These are phyloP conservation scores for Cossypha niveicapilla DNA, from an alignment of 2,797 vertebrate species.

Conservation along the genomic window DNA sequence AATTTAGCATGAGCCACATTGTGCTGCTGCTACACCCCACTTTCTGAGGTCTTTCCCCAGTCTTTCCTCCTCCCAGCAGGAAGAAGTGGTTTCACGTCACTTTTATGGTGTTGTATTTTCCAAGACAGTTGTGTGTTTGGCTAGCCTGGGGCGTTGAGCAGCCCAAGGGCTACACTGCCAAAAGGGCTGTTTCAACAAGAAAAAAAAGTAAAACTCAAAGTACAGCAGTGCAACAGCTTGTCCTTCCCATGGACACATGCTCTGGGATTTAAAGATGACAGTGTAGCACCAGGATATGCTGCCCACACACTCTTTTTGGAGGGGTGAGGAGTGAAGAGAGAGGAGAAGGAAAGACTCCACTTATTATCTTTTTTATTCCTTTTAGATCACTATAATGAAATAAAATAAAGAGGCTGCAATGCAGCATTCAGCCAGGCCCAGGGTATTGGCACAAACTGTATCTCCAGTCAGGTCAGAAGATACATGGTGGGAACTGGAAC, in stretches of 20 bases:
- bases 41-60: not conserved
- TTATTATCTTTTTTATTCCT: not conserved
- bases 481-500: not conserved
- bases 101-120: not conserved
- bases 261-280: not conserved
- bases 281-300: not conserved
- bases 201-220: not conserved
- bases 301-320: not conserved
- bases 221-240: not conserved
- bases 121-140: not conserved
- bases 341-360: not conserved
- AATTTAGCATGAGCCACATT: accelerated
- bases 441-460: not conserved
- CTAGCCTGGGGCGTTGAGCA: not conserved
- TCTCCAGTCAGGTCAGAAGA: not conserved
- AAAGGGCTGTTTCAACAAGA: not conserved
- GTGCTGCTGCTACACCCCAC: not conserved
- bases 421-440: not conserved
- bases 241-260: not conserved
- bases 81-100: not conserved
- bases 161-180: not conserved
- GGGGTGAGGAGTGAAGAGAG: not conserved
- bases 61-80: not conserved
- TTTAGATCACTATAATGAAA: not conserved
- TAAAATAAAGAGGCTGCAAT: not conserved